Evolutionary conservation across 2,113 vertebrate species (phyloP).

Genomic region (Phoxinus phoxinus): DNA sequence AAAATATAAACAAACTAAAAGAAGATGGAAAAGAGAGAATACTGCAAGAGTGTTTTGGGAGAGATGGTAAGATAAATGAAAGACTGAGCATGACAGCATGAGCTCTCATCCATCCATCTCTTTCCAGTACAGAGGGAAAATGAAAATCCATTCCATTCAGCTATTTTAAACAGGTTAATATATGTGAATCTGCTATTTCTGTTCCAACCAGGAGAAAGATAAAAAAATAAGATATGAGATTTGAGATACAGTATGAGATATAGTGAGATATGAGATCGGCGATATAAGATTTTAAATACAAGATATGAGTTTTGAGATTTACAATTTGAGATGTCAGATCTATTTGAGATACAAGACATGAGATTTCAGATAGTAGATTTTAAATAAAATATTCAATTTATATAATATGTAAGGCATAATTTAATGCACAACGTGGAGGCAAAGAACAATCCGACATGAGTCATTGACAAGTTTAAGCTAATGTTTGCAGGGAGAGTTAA

Average conservation of each 20-base stretch:
- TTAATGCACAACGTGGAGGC: too few species aligned
- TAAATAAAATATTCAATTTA: neutral
- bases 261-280: too few species aligned
- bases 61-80: constrained; percentile 8
- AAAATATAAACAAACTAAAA: constrained; percentile 56
- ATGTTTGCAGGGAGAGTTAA: too few species aligned
- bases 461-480: too few species aligned
- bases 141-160: constrained; percentile 53
- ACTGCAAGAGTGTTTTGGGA: constrained; percentile 1
- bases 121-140: constrained; percentile 39
- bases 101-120: constrained; percentile 18
- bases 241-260: constrained; percentile 28
- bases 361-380: neutral
- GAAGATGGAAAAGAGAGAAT: constrained; percentile 50
- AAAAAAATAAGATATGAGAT: too few species aligned
- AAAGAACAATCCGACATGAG: too few species aligned
- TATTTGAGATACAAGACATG: neutral
- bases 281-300: constrained; percentile 31
- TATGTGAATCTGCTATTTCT: constrained; percentile 69
- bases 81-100: neutral
- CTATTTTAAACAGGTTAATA: constrained; percentile 66
- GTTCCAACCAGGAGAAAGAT: constrained; percentile 70
- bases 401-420: too few species aligned
- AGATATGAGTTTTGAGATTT: too few species aligned
- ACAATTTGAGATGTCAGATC: neutral